phyloP scores from a whole-genome alignment of 2,888 invertebrate species.

The Poecilus cupreus region DNA sequence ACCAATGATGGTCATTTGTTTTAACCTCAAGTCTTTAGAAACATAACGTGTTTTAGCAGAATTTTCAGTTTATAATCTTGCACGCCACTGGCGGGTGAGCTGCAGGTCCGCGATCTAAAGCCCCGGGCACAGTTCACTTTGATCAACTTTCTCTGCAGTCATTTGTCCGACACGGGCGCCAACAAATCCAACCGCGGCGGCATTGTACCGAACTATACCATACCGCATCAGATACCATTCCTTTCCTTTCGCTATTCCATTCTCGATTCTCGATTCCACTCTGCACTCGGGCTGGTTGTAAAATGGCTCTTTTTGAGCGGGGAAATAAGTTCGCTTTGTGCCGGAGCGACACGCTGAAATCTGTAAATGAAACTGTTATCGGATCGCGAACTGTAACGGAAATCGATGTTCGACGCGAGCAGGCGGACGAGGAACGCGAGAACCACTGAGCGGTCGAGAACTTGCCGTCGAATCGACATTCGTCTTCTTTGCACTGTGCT shows the following conservation, averaged over 20 bases:
- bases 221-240: slow-evolving; percentile 45
- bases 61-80: background rate
- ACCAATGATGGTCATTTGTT: no score
- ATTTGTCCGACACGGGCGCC: slow-evolving; percentile 74
- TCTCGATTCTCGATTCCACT: background rate
- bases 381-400: slow-evolving; percentile 61
- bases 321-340: slow-evolving; percentile 68
- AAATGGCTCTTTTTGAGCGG: slow-evolving; percentile 64
- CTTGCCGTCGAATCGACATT: slow-evolving; percentile 9
- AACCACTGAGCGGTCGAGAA: background rate
- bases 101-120: slow-evolving; percentile 1
- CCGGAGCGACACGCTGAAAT: slow-evolving; percentile 67
- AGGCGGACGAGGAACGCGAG: no score
- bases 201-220: slow-evolving; percentile 61
- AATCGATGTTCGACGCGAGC: slow-evolving; percentile 47
- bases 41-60: no score
- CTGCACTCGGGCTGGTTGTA: slow-evolving; percentile 64
- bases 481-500: slow-evolving; percentile 32
- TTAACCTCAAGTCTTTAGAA: no score
- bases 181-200: slow-evolving; percentile 71
- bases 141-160: slow-evolving; percentile 70
- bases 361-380: slow-evolving; percentile 70
- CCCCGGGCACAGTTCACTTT: slow-evolving; percentile 70
- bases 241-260: slow-evolving; percentile 12
- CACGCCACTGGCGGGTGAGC: slow-evolving; percentile 14